Evolutionary conservation across 2,888 invertebrate species (phyloP), one percentile per base, ranked within the genome.

Genomic region (Nomada flava): DNA sequence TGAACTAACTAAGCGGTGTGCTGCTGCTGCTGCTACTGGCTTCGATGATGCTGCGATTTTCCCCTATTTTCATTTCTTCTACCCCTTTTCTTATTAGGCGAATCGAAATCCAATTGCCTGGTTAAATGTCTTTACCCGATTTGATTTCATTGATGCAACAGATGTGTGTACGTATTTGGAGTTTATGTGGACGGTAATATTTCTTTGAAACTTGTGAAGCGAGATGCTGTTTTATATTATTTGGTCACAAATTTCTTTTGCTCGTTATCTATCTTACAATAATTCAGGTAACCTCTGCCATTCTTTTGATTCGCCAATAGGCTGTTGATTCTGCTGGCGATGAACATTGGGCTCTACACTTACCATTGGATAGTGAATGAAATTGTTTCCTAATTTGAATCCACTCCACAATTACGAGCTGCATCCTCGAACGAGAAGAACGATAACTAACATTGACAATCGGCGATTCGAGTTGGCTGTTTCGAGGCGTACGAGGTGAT

Each of bases 341-440:
- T 67, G 86, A 82, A 89, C 88, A 89, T 84, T 84, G 72, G 67
- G 60, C 36, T 59, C 29, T 20, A 42, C 76, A 47, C 62, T 44
- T 64, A 75, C 68, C 76, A 44, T 73, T 67, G 75, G 70, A 42
- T 67, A 75, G 78, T 85, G 87, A 90, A 90, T 86, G 88, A 88
- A 90, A 90, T 90, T 90, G 86, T 88, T 89, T 87, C 74, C 86
- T 83, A 85, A 85, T 86, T 84, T 80, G 77, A 70, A 78, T 57
- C 69, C 71, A 77, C 77, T 77, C 55, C 23, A n/a, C 42, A 59
- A 29, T 44, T 52, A 47, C 55, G 57, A 29, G 50, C 53, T 23
- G 57, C 13, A 57, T 23, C 55, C 65, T 11, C 59, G 10, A 55
- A 15, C 65, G 47, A 55, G 71, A 74, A 77, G 77, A 65, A 70